Base-by-base conservation (phyloP, 2,888 invertebrate species). In the Molorchus minor region DNA sequence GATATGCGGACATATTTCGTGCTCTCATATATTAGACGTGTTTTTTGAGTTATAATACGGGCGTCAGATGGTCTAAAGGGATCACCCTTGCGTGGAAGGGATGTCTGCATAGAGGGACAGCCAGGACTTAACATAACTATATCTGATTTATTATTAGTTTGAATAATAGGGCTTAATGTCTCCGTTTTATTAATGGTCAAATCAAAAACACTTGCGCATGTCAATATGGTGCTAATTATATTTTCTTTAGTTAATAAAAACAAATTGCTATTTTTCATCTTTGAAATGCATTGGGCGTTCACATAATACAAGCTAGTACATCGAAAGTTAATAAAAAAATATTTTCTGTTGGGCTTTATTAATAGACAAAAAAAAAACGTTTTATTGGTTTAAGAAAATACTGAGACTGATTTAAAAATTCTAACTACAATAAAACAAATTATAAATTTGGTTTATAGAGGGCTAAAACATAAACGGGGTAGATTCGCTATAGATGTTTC, bases 1-100 rank as follows among this genome's bases (percentile, higher is more conserved):
- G 73, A 73, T 71, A 71, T 72, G 73, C 71, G 73, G 74, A 72
- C 72, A 70, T 70, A 75, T 73, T 73, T 71, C 67, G 68, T 68
- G 65, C 67, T 64, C 67, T 68, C 70, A 68, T 71, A 72, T 72
- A 49, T 49, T 49, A 49, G 71, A 70, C 67, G 73, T 68, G 70
- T 71, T 75, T 73, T 72, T 71, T 72, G 71, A 75, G 71, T 72
- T 73, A 73, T 72, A 71, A 71, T 73, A 70, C 58, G 61, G 61
- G 70, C 71, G 72, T 72, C 73, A 73, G 73, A 71, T 73, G 72
- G 70, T 64, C 54, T 45, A 54, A 21, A 40, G 20, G 49, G 49
- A 38, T 38, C 49, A 16, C 17, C 36, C 49, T 43, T 49, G 47
- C 51, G 52, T 40, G 33, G 54, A 60, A 55, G 57, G 61, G 57